phyloP scores from a whole-genome alignment of 2,113 vertebrate species.

The Pantherophis guttatus region DNA sequence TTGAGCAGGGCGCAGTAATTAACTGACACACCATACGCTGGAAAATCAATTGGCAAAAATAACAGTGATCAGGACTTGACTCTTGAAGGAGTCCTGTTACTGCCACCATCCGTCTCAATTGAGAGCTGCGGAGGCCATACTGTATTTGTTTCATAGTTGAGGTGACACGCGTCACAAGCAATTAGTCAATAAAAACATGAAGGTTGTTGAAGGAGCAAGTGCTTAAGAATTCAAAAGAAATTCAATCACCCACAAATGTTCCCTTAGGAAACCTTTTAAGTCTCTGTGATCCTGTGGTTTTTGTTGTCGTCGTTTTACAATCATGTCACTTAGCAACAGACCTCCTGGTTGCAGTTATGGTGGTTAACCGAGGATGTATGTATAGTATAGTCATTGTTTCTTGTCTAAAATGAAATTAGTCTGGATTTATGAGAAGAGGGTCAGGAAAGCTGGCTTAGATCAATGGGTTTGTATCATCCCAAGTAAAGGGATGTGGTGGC shows the following conservation, averaged over 20 bases:
- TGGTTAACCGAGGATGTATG: neutral
- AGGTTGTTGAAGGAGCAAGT: constrained; percentile 17
- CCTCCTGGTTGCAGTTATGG: neutral
- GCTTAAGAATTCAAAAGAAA: constrained; percentile 42
- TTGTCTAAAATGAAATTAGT: neutral
- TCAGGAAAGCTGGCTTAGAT: neutral
- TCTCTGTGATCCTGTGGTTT: neutral
- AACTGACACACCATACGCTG: constrained; percentile 31
- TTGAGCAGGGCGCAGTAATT: constrained; percentile 45
- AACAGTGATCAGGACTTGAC: neutral
- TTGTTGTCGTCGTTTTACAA: neutral
- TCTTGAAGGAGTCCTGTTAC: constrained; percentile 15
- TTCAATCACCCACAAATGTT: constrained; percentile 45
- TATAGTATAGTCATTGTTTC: neutral
- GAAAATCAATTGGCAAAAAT: constrained; percentile 47
- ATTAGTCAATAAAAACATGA: constrained; percentile 55
- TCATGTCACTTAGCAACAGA: neutral
- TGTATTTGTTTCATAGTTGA: neutral
- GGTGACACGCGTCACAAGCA: constrained; percentile 62
- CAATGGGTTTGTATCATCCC: neutral
- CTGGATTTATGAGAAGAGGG: neutral
- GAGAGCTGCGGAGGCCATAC: neutral
- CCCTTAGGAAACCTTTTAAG: constrained; percentile 39
- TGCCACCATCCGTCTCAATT: constrained; percentile 23
- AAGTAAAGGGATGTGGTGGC: neutral